Evolutionary conservation across 2,113 vertebrate species (phyloP).

Genomic region (Athene noctua): DNA sequence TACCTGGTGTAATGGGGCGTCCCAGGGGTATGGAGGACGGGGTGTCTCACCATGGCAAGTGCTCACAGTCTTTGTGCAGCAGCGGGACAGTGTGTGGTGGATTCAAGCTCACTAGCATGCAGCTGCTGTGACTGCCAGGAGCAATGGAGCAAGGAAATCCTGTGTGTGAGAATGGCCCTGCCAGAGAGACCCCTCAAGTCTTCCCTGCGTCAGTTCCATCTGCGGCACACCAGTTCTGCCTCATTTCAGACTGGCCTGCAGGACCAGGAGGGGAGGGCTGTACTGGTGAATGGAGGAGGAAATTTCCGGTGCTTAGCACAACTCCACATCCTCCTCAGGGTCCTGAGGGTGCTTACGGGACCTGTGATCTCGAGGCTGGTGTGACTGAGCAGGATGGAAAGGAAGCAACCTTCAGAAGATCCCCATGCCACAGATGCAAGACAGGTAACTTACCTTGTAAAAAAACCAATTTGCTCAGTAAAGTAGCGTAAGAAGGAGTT

Average conservation of each 20-base stretch:
- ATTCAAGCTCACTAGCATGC: background rate
- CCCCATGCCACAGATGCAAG: background rate
- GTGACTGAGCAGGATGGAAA: background rate
- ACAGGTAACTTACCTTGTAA: background rate
- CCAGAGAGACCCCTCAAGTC: rapidly evolving
- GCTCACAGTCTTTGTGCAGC: background rate
- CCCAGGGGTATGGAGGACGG: background rate
- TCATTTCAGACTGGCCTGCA: background rate
- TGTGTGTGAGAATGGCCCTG: rapidly evolving
- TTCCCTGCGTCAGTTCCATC: background rate
- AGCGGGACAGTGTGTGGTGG: rapidly evolving
- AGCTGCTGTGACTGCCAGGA: background rate
- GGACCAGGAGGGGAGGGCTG: background rate
- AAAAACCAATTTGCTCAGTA: background rate
- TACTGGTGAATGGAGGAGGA: background rate
- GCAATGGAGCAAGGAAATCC: background rate
- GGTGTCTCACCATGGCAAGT: background rate
- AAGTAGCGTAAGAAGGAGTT: background rate
- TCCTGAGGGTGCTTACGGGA: background rate
- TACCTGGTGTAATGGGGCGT: background rate
- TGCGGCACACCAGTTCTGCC: background rate
- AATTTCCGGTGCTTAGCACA: background rate
- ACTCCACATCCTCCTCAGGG: background rate
- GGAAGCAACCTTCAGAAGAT: background rate
- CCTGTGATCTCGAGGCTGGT: background rate